These are phyloP conservation scores for Sterna hirundo DNA, from an alignment of 2,113 vertebrate genomes.

Conservation along the genomic window DNA sequence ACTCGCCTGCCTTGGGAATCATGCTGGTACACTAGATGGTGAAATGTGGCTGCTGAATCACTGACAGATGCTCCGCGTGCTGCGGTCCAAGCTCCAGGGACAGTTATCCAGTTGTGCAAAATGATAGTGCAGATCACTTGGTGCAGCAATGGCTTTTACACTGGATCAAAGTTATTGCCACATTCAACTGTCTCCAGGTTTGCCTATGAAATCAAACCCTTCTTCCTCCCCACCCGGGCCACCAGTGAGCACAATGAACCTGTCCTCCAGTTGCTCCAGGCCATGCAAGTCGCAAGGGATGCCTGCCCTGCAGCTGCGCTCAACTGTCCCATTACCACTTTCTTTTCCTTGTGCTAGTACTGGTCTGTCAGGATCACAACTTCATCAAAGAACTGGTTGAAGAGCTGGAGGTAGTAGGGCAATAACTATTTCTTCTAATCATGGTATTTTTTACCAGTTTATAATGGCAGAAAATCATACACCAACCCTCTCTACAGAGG, in stretches of 20 bases:
- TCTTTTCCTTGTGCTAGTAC: neutral
- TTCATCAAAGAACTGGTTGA: neutral
- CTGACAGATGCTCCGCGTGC: rapidly evolving
- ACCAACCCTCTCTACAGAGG: neutral
- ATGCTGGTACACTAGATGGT: neutral
- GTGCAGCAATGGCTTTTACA: neutral
- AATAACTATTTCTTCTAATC: neutral
- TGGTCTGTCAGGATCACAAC: neutral
- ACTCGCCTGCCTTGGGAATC: neutral
- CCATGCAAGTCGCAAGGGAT: neutral
- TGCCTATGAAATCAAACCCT: neutral
- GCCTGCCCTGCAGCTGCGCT: neutral
- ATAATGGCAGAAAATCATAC: neutral
- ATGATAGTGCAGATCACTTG: neutral
- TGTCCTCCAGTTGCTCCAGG: neutral
- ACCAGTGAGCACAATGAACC: neutral
- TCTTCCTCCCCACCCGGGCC: neutral
- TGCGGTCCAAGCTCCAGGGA: neutral
- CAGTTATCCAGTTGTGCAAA: rapidly evolving
- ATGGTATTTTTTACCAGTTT: neutral
- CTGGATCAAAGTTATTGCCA: neutral
- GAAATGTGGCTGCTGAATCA: neutral
- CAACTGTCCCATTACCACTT: neutral
- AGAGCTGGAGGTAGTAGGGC: neutral
- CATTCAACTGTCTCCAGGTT: neutral